Conservation (phyloP, 2,113 vertebrate species). For the Podarcis cretensis region DNA sequence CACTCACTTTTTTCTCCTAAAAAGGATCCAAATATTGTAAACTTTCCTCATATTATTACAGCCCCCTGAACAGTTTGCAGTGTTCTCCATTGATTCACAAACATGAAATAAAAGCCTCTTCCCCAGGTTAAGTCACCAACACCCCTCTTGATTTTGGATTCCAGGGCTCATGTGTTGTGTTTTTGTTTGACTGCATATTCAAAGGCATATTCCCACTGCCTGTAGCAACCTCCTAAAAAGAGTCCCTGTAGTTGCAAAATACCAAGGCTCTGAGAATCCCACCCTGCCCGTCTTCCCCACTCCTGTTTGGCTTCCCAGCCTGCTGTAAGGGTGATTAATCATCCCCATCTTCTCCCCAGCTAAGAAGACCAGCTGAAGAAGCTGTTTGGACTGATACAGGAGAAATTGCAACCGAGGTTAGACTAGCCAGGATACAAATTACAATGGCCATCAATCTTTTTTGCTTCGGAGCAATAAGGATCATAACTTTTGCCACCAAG, state of each 20-base stretch:
- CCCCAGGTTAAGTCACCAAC: rapidly evolving
- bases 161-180: rapidly evolving
- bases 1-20: no score
- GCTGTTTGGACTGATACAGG: background rate
- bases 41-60: background rate
- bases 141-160: rapidly evolving
- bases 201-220: constrained; percentile 6
- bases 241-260: background rate
- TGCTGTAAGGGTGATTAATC: background rate
- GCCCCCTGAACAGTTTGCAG: rapidly evolving
- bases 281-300: background rate
- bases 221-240: background rate
- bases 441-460: rapidly evolving
- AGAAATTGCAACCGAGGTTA: background rate
- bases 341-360: rapidly evolving
- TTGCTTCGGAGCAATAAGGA: rapidly evolving
- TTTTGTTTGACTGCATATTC: background rate
- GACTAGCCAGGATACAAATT: background rate
- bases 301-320: background rate
- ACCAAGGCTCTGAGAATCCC: background rate
- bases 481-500: background rate
- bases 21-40: background rate
- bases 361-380: constrained; percentile 31
- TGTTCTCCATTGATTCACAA: background rate
- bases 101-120: rapidly evolving